These are phyloP conservation scores for Gymnothorax javanicus DNA, from an alignment of 2,797 vertebrate species.

Conservation along the genomic window DNA sequence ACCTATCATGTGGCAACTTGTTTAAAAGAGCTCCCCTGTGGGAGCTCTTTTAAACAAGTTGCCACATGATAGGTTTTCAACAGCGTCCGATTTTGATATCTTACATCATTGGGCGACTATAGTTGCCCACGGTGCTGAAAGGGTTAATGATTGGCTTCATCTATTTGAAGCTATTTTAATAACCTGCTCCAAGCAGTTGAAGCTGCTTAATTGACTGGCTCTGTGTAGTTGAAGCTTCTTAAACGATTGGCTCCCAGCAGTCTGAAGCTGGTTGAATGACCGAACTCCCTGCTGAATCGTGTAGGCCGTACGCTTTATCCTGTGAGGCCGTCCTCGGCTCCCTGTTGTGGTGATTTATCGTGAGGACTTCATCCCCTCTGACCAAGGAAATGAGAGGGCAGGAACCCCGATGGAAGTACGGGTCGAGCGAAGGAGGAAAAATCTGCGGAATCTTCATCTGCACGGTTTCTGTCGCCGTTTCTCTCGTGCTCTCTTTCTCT, in stretches of 20 bases:
- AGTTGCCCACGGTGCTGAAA: too few relatives aligned
- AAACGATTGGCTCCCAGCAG: not conserved
- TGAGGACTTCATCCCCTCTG: not conserved
- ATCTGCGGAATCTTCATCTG: not conserved
- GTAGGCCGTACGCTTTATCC: not conserved
- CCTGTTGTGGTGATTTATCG: not conserved
- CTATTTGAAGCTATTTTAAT: too few relatives aligned
- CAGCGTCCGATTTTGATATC: too few relatives aligned
- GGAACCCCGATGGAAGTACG: not conserved
- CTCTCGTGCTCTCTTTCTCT: not conserved
- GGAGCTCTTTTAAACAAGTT: too few relatives aligned
- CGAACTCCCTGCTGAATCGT: not conserved
- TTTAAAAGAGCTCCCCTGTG: too few relatives aligned
- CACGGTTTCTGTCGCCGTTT: not conserved
- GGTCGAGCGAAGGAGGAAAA: not conserved
- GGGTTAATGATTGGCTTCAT: too few relatives aligned
- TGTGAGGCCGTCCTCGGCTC: constrained; percentile 21
- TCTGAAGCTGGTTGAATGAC: too few relatives aligned
- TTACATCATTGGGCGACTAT: too few relatives aligned
- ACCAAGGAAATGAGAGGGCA: not conserved
- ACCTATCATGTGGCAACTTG: too few relatives aligned
- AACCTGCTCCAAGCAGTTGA: too few relatives aligned
- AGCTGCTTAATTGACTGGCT: not conserved
- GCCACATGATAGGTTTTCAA: too few relatives aligned
- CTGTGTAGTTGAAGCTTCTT: not conserved